A percentile compares a stretch with the other conserved stretches of the same genome.
phyloP scores from a whole-genome alignment of 2,888 invertebrate species.

The Gerosis bhagava region DNA sequence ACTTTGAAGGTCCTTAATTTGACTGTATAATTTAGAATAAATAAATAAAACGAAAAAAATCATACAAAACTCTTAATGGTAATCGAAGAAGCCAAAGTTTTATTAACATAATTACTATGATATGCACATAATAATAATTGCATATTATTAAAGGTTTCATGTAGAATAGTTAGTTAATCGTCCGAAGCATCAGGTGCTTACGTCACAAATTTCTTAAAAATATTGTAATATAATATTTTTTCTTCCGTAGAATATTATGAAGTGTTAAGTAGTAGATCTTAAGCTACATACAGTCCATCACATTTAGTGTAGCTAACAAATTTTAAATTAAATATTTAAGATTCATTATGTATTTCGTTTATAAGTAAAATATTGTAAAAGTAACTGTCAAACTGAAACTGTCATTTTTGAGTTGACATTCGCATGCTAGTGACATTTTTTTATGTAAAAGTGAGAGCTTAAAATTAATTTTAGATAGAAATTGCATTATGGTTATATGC shows the following conservation, averaged over 20 bases:
- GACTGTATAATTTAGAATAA: too few relatives aligned
- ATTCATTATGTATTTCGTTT: slow-evolving; percentile 20
- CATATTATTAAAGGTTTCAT: too few relatives aligned
- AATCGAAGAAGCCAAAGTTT: slow-evolving; percentile 61
- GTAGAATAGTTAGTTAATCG: slow-evolving; percentile 21
- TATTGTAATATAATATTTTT: slow-evolving; percentile 27
- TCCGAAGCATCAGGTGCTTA: slow-evolving; percentile 32
- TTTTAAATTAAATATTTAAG: slow-evolving; percentile 42
- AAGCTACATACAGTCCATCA: slow-evolving; percentile 53
- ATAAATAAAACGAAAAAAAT: too few relatives aligned
- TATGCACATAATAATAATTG: too few relatives aligned
- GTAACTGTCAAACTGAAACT: too few relatives aligned
- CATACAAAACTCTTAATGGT: too few relatives aligned
- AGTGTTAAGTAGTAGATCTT: slow-evolving; percentile 44
- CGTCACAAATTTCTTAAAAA: slow-evolving; percentile 44
- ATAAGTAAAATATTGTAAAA: slow-evolving; percentile 8
- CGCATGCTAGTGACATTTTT: slow-evolving; percentile 6
- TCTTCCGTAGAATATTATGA: slow-evolving; percentile 39
- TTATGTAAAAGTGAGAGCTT: not conserved
- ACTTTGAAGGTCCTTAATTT: too few relatives aligned
- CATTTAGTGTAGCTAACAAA: slow-evolving; percentile 48
- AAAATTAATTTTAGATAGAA: slow-evolving; percentile 5
- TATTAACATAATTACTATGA: too few relatives aligned
- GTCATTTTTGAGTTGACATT: slow-evolving; percentile 10
- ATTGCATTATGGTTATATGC: too few relatives aligned